Evolutionary conservation across 2,797 vertebrate genomes (phyloP).

Genomic region (Podarcis lilfordi): DNA sequence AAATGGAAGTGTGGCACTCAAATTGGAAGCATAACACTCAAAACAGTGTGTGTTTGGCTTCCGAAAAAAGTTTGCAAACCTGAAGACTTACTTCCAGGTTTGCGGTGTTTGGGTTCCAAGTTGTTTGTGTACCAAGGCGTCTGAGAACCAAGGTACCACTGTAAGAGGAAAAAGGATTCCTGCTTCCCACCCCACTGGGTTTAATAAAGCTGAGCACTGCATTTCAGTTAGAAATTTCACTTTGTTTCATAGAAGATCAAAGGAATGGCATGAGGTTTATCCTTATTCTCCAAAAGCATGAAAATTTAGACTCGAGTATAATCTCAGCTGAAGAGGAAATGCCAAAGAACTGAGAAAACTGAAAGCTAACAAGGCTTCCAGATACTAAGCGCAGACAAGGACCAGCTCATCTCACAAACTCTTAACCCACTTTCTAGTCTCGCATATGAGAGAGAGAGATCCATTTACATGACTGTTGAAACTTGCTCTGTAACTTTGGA

Average conservation of each 20-base stretch:
- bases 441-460: conserved; percentile 65
- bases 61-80: too few relatives aligned
- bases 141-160: too few relatives aligned
- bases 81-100: too few relatives aligned
- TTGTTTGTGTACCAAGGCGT: too few relatives aligned
- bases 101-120: too few relatives aligned
- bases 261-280: not conserved
- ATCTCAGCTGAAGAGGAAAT: conserved; percentile 19
- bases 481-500: conserved; percentile 73
- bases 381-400: conserved; percentile 30
- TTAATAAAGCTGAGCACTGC: not conserved
- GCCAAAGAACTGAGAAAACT: conserved; percentile 33
- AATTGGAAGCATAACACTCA: too few relatives aligned
- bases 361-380: conserved; percentile 48
- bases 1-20: too few relatives aligned
- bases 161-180: too few relatives aligned
- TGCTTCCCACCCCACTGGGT: not conserved
- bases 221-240: not conserved
- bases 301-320: not conserved
- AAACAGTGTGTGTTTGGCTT: too few relatives aligned
- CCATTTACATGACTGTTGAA: conserved; percentile 71
- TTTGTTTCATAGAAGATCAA: not conserved
- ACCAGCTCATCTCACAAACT: conserved; percentile 38
- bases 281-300: not conserved
- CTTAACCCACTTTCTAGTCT: conserved; percentile 54